Base-by-base conservation (phyloP, 2,113 vertebrate genomes). In the Apaloderma vittatum region DNA sequence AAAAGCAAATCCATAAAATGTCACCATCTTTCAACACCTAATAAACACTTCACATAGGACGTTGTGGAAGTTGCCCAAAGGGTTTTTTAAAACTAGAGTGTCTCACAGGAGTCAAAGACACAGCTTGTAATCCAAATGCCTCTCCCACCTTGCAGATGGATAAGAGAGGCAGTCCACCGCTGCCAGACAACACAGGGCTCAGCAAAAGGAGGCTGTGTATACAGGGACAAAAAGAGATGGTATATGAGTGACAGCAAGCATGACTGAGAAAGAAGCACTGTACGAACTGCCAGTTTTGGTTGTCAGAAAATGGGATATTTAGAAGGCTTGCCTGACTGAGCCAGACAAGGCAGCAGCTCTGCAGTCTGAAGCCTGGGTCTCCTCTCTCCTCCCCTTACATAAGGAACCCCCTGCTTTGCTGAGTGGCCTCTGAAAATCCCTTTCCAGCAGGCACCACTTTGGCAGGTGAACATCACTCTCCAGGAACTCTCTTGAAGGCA, bases 1-100 rank as follows among this genome's bases (percentile, higher is more conserved):
- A 96, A 96, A 93, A 93, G 49, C 46, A 89, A 58, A 55, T 91
- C n/a, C 71, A 68, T 82, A 94, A 94, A 94, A 94, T 27, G 58
- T 58, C 72, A 86, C 72, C 49, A 22, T 86, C 72, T 84, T 72
- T 96, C 72, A 91, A 58, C 59, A 70, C 24, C 54, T 88, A 94
- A 86, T 93, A 73, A 96, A 86, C 55, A 59, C n/a, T 66, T 93
- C 62, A 40, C 40, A 40, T 12, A 86, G 30, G 57, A 74, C 70
- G 65, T 49, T 5, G 3, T 70, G 74, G 81, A 89, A 78, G 65
- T 48, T 94, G 76, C 70, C 43, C 91, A 87, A 72, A 89, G 9
- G 10, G 6, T 77, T 89, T 96, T 95, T 40, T 12, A 90, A 91
- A 87, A 67, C 51, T 66, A 30, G n/a, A 71, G 51, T 7, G 52